Evolutionary conservation across 2,888 invertebrate genomes (phyloP), one percentile per base, ranked within the genome.

Genomic region (Leptinotarsa tumamoca): DNA sequence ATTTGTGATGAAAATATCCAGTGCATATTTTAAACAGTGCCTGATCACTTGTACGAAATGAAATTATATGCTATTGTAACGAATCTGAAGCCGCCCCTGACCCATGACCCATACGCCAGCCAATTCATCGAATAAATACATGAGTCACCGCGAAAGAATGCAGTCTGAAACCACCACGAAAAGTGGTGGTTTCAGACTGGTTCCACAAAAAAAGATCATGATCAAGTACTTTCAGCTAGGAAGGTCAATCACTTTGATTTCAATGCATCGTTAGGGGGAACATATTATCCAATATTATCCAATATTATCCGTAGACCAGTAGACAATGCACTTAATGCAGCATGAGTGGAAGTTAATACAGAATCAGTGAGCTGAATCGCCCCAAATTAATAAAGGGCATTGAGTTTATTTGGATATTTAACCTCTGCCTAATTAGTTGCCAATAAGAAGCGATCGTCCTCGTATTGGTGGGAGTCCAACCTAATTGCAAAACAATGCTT

Each of bases 401-500:
- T 52, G 43, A 58, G 68, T 67, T 71, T 61, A 68, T 71, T 75
- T 18, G 54, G 15, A 58, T 68, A 63, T 58, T 68, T 52, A 54
- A 71, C 50, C 71, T 75, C 43, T n/a, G 27, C 68, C 49, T 17
- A 75, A 71, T 75, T 71, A 75, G 61, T 61, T 27, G 68, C 68
- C 71, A 75, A 75, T 75, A 71, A 77, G 79, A 75, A 78, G 77
- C 76, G 77, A 79, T 80, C 80, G 56, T 69, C 77, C 76, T 77
- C 74, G 77, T 80, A 81, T 80, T 81, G 81, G 80, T 81, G 77
- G 76, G 76, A 79, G 75, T 76, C 78, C 72, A 73, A 77, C 63
- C 78, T 63, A 43, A 63, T 63, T 15, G 43, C 27, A 80, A 81
- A 82, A 82, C 82, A 83, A 82, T 83, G 83, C 82, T 69, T 74